These are phyloP conservation scores for Mareca penelope DNA, from an alignment of 2,797 vertebrate genomes.

Conservation along the genomic window DNA sequence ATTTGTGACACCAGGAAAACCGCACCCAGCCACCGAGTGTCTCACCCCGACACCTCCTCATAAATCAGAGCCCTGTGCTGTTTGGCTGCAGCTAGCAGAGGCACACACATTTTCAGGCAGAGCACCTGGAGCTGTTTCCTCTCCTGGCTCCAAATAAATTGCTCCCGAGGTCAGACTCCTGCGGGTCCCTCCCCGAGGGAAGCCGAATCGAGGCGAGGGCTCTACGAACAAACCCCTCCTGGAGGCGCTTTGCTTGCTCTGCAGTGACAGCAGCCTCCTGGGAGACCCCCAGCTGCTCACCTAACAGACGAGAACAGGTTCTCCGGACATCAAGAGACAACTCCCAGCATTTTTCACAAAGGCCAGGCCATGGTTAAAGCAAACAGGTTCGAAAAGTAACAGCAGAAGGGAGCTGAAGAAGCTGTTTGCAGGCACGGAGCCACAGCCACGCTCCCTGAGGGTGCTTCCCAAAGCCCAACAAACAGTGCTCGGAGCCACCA, in stretches of 20 bases:
- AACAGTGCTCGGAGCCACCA: background rate
- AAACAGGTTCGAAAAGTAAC: background rate
- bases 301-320: background rate
- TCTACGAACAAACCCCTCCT: background rate
- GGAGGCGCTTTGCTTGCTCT: background rate
- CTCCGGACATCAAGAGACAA: background rate
- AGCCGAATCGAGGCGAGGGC: no score
- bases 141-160: background rate
- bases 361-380: background rate
- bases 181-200: no score
- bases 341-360: background rate
- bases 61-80: background rate
- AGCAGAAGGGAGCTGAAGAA: background rate
- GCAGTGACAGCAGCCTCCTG: background rate
- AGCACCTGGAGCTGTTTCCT: background rate
- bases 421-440: background rate
- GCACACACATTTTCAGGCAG: rapidly evolving
- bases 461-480: background rate
- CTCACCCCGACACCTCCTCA: background rate
- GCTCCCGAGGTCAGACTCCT: background rate
- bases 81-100: background rate
- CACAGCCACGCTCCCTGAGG: background rate
- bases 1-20: background rate
- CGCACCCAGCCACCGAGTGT: background rate
- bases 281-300: background rate